Conservation (phyloP, 1,140 invertebrate genomes). For the Probaryconus sp. region DNA sequence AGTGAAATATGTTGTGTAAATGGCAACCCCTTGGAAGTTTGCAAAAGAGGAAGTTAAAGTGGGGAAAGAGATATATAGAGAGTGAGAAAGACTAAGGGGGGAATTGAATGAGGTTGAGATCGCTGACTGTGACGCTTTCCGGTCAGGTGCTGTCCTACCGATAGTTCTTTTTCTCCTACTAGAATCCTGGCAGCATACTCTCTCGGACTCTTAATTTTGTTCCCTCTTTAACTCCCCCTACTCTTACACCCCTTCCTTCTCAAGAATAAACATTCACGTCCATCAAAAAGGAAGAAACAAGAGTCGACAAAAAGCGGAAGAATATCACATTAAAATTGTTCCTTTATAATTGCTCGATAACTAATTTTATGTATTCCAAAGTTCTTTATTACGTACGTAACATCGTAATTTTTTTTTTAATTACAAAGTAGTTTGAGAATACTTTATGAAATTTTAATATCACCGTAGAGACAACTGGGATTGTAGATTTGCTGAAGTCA, state of each 20-base stretch:
- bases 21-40: slow-evolving; percentile 43
- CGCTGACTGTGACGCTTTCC: slow-evolving; percentile 76
- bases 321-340: slow-evolving; percentile 10
- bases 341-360: slow-evolving; percentile 4
- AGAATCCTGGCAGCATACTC: slow-evolving; percentile 54
- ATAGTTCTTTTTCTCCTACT: slow-evolving; percentile 68
- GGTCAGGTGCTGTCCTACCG: slow-evolving; percentile 75
- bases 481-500: too few relatives aligned
- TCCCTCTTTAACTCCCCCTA: slow-evolving; percentile 33
- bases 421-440: too few relatives aligned
- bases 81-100: slow-evolving; percentile 57
- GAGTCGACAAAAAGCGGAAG: slow-evolving; percentile 28
- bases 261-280: slow-evolving; percentile 36
- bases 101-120: slow-evolving; percentile 72
- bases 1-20: slow-evolving; percentile 38
- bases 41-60: slow-evolving; percentile 8
- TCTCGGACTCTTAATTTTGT: slow-evolving; percentile 61
- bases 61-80: slow-evolving; percentile 30
- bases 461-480: too few relatives aligned
- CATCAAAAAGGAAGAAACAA: slow-evolving; percentile 28
- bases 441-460: too few relatives aligned
- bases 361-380: slow-evolving; percentile 4
- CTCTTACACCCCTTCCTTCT: slow-evolving; percentile 17
- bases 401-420: too few relatives aligned
- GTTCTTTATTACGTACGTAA: too few relatives aligned